phyloP scores from a whole-genome alignment of 2,113 vertebrate species.

The Cyanoderma ruficeps region DNA sequence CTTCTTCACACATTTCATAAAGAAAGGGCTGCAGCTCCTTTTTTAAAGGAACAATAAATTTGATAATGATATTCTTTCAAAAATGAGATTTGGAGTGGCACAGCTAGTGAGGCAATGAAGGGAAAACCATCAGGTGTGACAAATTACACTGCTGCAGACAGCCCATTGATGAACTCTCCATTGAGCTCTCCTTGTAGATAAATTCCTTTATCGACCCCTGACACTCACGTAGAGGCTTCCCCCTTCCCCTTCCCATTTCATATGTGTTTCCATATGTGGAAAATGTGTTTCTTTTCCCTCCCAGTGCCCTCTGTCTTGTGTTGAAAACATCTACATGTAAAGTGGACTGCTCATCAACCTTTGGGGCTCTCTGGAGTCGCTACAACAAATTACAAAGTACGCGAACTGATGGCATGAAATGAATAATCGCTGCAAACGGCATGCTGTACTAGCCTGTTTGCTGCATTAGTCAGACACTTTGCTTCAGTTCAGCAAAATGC shows the following conservation, averaged over 20 bases:
- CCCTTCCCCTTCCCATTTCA: not conserved
- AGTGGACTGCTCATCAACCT: not conserved
- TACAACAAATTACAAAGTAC: not conserved
- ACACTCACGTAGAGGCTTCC: not conserved
- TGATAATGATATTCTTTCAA: not conserved
- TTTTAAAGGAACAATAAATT: not conserved
- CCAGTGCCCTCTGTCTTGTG: not conserved
- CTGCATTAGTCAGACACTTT: conserved; percentile 50
- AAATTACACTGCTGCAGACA: not conserved
- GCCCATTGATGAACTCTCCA: not conserved
- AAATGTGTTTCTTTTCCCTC: not conserved
- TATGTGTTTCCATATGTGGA: not conserved
- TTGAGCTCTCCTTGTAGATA: not conserved
- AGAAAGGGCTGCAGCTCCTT: not conserved
- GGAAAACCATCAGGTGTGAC: not conserved
- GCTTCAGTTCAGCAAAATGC: not conserved
- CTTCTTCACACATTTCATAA: not conserved
- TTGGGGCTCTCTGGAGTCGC: not conserved
- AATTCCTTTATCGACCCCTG: not conserved
- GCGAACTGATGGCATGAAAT: not conserved
- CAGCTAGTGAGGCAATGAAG: not conserved
- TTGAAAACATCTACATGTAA: not conserved
- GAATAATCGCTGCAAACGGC: not conserved
- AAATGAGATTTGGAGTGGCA: not conserved
- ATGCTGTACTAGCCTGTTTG: conserved; percentile 10